These are phyloP conservation scores for Actinemys pallida DNA, from an alignment of 2,113 vertebrate genomes.

Conservation along the genomic window DNA sequence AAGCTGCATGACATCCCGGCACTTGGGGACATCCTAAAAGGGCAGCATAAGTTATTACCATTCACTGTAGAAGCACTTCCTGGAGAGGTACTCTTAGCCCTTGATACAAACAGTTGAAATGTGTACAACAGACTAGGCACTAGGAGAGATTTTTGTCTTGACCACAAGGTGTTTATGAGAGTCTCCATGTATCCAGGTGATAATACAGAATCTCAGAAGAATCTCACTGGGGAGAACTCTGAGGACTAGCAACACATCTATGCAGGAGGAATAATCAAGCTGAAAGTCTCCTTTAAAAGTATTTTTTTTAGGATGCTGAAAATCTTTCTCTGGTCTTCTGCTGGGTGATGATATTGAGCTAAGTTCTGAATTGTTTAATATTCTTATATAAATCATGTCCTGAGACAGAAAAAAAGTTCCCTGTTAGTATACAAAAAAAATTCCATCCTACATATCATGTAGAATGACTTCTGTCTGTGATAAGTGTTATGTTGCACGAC, in stretches of 20 bases:
- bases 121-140: not conserved
- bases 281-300: not conserved
- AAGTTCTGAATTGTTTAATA: not conserved
- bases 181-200: not conserved
- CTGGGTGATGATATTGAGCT: not conserved
- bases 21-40: not conserved
- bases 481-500: not conserved
- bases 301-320: not conserved
- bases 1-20: conserved; percentile 26
- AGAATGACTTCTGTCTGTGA: not conserved
- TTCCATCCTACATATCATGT: not conserved
- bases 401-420: not conserved
- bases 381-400: not conserved
- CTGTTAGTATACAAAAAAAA: not conserved
- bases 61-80: not conserved
- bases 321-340: not conserved
- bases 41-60: not conserved
- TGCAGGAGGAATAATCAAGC: not conserved
- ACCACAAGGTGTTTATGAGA: not conserved
- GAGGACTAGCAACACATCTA: not conserved
- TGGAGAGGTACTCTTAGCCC: not conserved
- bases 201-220: not conserved
- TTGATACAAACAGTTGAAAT: not conserved
- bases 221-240: not conserved
- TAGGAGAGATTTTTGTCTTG: not conserved